Evolutionary conservation across 2,113 vertebrate species (phyloP), one percentile per base, ranked within the genome.

Genomic region (Vulpes lagopus): DNA sequence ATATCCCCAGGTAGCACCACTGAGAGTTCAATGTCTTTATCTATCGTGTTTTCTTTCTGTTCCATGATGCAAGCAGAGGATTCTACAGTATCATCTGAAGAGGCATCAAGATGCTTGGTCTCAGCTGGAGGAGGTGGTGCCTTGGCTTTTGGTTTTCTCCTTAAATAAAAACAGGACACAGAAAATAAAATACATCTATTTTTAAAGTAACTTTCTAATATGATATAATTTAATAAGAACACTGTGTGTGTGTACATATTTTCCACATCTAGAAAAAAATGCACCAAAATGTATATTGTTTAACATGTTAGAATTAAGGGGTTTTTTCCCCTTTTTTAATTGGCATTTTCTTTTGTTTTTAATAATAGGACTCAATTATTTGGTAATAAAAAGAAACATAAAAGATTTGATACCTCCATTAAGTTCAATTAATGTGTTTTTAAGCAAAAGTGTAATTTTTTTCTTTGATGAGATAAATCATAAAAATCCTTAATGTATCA

Each of bases 1-100:
- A 98, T 96, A 89, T 99, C 99, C 43, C 99, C 99, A n/a, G 99
- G 99, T 59, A 99, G 98, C 87, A 99, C 98, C 93, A 99, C 99
- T 0, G 98, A 98, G 49, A 99, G 98, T 51, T 99, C 99, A 92
- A 99, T 98, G 60, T 99, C 99, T 98, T 99, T 99, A 96, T 99
- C 99, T 0, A 99, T 98, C 16, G 98, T 97, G 95, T 99, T 99
- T 96, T 99, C 99, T 92, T 99, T 99, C 97, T 99, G 99, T 74
- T 99, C 99, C 99, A 99, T 99, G 93, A 97, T 97, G 76, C 98
- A 97, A 89, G 96, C 96, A 92, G 97, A 95, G 82, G 98, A 55
- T 82, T 99, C 98, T 96, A 98, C 90, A 95, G 98, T 98, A 98
- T 98, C 99, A 94, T 99, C 98, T 4, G 98, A 97, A 91, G 98